Percentiles rank a stretch among this genome's conserved stretches.
phyloP scores from a whole-genome alignment of 2,797 vertebrate species.

The Todus mexicanus region DNA sequence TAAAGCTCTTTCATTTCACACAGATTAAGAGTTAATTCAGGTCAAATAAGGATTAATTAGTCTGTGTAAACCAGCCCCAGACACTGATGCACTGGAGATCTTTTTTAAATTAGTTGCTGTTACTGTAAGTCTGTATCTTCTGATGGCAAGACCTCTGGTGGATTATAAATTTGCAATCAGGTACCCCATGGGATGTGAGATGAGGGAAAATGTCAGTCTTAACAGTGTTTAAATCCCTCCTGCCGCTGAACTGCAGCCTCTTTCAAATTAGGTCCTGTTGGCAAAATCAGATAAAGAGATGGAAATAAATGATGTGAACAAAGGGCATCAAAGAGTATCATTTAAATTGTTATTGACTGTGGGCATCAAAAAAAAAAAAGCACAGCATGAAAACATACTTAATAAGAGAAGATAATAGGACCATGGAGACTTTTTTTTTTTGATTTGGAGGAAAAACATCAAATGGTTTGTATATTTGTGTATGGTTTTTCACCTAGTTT shows the following conservation, averaged over 20 bases:
- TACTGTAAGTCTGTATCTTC: slow-evolving; percentile 61
- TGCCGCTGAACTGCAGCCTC: slow-evolving; percentile 57
- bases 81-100: slow-evolving; percentile 50
- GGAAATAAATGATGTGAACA: slow-evolving; percentile 59
- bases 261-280: slow-evolving; percentile 69
- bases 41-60: slow-evolving; percentile 77
- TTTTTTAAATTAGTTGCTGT: slow-evolving; percentile 62
- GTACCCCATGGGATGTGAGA: slow-evolving; percentile 65
- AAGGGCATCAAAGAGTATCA: slow-evolving; percentile 54
- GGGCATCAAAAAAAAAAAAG: neutral
- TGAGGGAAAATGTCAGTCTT: slow-evolving; percentile 70
- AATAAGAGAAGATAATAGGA: slow-evolving; percentile 57
- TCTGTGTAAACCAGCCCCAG: slow-evolving; percentile 62
- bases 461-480: neutral
- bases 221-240: slow-evolving; percentile 69
- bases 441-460: neutral
- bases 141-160: slow-evolving; percentile 63
- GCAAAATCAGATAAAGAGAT: slow-evolving; percentile 69
- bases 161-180: slow-evolving; percentile 64
- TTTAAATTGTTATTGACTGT: slow-evolving; percentile 69
- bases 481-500: slow-evolving; percentile 1
- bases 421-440: neutral
- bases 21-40: slow-evolving; percentile 72
- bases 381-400: slow-evolving; percentile 51
- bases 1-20: slow-evolving; percentile 65